Evolutionary conservation across 1,140 invertebrate genomes (phyloP), one percentile per base, ranked within the genome.

Genomic region (Lamellibrachia luymesi): DNA sequence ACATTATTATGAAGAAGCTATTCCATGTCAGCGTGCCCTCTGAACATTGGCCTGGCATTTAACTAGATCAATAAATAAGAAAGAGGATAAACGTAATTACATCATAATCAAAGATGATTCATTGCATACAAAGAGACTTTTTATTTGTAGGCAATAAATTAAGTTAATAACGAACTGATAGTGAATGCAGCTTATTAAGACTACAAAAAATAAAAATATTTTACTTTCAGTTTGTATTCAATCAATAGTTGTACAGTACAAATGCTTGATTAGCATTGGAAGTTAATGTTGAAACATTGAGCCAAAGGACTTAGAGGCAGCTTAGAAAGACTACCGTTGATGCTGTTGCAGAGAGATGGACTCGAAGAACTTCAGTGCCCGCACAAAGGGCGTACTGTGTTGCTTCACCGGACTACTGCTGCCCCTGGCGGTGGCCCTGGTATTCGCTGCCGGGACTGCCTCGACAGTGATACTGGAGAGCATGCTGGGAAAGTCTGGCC

Each of bases 361-460:
- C 64, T 95, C 95, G n/a, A 51, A 94, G 50, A 96, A 96, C 92
- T 93, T 96, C 13, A 93, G 93, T 22, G 94, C 95, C 0, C 93
- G 95, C 89, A 93, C 96, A 50, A 95, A 95, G 93, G 96, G 96
- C 22, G 93, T 96, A 51, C 93, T 95, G 25, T 96, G 97, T 50
- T 95, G 95, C 49, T 93, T 97, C 22, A 91, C 96, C 80, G 96
- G 96, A 1, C 94, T 97, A 91, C 90, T 96, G 51, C 93, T 97
- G 38, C 96, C 97, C 7, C 90, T 96, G 38, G 91, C 96, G 64
- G 94, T 97, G 27, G 90, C 97, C 22, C 90, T 96, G 8, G 96
- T 96, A n/a, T 95, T 96, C 92, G 93, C 97, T 22, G 95, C 96
- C 51, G 95, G 95, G 90, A 96, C 95, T 52, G 93, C 94, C 5